Base-by-base conservation (phyloP, 1,140 invertebrate species). In the Ganaspis sp. region DNA sequence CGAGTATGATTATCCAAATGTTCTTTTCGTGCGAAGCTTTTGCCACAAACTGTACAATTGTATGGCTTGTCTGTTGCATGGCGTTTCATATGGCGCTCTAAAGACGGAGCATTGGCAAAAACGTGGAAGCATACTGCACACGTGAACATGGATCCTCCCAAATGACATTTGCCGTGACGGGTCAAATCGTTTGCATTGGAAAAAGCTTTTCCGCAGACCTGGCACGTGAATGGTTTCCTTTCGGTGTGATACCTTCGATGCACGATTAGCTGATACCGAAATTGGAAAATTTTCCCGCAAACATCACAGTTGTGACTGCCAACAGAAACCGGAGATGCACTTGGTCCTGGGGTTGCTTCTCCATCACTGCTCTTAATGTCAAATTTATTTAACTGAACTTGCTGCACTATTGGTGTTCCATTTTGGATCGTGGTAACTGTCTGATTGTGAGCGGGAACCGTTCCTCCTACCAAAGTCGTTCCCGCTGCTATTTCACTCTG, bases 11-110 rank as follows among this genome's bases (percentile, higher is more conserved):
- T 96, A 86, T 96, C 95, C 64, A 96, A 92, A 89, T 96, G 95
- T 86, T 96, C 95, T 89, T 97, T 97, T 29, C 96, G 92, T 4
- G 96, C 96, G 88, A 98, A 98, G 23, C 95, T 95, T 90, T 97
- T 97, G 23, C 95, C 94, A 89, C 96, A 98, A 78, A 95, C 95
- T 4, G 94, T 94, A 89, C 95, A 96, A 73, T 93, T 94, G 84
- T 96, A 96, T 3, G 95, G 95, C 85, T 96, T 96, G 87, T 96
- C 95, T 72, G 95, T 95, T 0, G 95, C 93, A 83, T 96, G 93
- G 38, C 95, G 92, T 85, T 96, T 96, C 90, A 95, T 94, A 83
- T 96, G 95, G 69, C 95, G 92, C 82, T 96, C 95, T 42, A 94
- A 87, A 83, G 93, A 93, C 1, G 94, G 93, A 45, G 94, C 94